Evolutionary conservation across 2,797 vertebrate species (phyloP).

Genomic region (Yasuhikotakia modesta): DNA sequence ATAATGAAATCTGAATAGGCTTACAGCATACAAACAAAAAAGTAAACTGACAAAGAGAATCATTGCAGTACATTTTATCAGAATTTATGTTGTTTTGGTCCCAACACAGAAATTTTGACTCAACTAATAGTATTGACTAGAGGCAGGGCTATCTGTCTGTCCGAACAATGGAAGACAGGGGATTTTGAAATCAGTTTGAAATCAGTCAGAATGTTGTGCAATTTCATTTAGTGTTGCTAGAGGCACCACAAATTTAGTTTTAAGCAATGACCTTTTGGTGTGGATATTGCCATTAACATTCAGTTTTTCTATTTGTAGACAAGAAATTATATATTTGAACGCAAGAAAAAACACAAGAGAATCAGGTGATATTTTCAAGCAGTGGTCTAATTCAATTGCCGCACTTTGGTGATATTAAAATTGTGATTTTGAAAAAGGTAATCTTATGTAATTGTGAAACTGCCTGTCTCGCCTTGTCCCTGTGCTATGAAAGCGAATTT

Average conservation of each 20-base stretch:
- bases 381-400: background rate
- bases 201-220: background rate
- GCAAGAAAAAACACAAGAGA: background rate
- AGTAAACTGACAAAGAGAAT: no score
- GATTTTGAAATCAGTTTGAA: background rate
- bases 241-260: background rate
- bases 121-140: background rate
- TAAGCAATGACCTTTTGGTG: background rate
- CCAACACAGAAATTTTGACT: background rate
- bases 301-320: background rate
- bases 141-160: background rate
- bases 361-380: constrained; percentile 1
- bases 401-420: background rate
- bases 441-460: constrained; percentile 69
- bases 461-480: constrained; percentile 66
- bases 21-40: no score
- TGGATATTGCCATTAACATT: background rate
- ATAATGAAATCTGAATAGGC: no score
- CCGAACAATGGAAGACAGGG: background rate
- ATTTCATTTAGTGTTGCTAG: background rate
- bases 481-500: constrained; percentile 78
- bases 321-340: background rate
- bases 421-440: background rate
- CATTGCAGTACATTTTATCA: no score
- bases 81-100: no score